A percentile compares a stretch with the other conserved stretches of the same genome.
Evolutionary conservation across 2,797 vertebrate genomes (phyloP).

Genomic region (Chaunax sp.): DNA sequence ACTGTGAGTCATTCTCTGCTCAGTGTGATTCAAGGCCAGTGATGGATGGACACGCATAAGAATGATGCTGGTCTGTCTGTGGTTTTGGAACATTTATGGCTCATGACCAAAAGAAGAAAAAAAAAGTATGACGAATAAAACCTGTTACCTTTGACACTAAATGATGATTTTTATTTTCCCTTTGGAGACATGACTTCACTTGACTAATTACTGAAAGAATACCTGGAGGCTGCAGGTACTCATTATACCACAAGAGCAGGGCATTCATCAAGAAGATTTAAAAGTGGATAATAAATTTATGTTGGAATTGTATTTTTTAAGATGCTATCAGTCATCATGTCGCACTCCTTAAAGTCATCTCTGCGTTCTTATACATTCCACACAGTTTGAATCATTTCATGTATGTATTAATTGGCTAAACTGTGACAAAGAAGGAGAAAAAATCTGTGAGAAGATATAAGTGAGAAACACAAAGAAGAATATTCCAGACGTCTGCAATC

Average conservation of each 20-base stretch:
- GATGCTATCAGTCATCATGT: slow-evolving; percentile 64
- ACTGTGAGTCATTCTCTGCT: slow-evolving; percentile 59
- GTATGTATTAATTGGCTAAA: background rate
- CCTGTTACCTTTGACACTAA: slow-evolving; percentile 40
- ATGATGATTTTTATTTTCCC: slow-evolving; percentile 59
- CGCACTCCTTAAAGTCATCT: slow-evolving; percentile 26
- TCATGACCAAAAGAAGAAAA: slow-evolving; percentile 12
- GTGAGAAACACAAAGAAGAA: background rate
- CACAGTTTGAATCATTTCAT: no score
- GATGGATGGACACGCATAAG: slow-evolving; percentile 58
- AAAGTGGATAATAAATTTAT: slow-evolving; percentile 70
- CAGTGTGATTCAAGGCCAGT: slow-evolving; percentile 44
- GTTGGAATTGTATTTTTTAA: slow-evolving; percentile 69
- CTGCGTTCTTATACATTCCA: no score
- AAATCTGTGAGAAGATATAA: background rate
- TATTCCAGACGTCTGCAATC: background rate
- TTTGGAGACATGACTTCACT: slow-evolving; percentile 52
- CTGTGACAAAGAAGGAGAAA: background rate
- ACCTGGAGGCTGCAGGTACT: slow-evolving; percentile 64
- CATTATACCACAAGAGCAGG: slow-evolving; percentile 64
- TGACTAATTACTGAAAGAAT: slow-evolving; percentile 66
- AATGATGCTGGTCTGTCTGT: slow-evolving; percentile 29
- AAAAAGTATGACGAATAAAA: slow-evolving; percentile 4
- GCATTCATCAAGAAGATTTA: slow-evolving; percentile 72
- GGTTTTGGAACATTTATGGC: slow-evolving; percentile 34